phyloP scores from a whole-genome alignment of 2,113 vertebrate genomes.

The Montifringilla adamsi region DNA sequence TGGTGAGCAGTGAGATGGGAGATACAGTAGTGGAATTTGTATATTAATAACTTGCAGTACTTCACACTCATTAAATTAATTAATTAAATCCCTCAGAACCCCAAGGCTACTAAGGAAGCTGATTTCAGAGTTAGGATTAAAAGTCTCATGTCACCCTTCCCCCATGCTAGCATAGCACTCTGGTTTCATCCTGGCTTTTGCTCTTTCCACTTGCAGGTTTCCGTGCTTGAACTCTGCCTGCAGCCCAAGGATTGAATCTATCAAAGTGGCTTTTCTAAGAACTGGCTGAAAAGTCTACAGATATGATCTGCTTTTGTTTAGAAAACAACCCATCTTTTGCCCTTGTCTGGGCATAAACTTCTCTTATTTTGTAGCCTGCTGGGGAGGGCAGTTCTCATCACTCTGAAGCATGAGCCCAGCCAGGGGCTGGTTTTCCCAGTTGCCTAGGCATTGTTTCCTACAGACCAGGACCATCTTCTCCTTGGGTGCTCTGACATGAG shows the following conservation, averaged over 20 bases:
- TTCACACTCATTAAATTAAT: constrained; percentile 36
- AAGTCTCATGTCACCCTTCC: background rate
- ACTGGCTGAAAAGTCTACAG: background rate
- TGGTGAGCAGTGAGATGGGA: background rate
- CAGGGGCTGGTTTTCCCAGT: background rate
- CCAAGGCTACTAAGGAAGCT: constrained; percentile 23
- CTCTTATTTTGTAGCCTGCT: background rate
- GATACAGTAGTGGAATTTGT: background rate
- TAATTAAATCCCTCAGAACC: constrained; percentile 26
- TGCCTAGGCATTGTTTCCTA: background rate
- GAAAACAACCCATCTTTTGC: background rate
- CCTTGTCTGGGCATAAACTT: background rate
- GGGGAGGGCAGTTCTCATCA: background rate
- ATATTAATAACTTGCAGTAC: constrained; percentile 28
- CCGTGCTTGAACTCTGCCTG: background rate
- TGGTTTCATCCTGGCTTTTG: background rate
- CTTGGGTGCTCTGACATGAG: background rate
- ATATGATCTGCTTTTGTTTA: background rate
- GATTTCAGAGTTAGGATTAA: constrained; percentile 39
- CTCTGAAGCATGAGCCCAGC: background rate
- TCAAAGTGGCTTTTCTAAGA: background rate
- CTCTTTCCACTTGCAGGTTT: background rate
- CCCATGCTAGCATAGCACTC: background rate
- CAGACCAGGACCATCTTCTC: background rate
- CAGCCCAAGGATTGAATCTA: background rate